Percentiles rank a stretch among this genome's conserved stretches.
These are phyloP conservation scores for Cirrhinus mrigala DNA, from an alignment of 2,797 vertebrate species.

Conservation along the genomic window DNA sequence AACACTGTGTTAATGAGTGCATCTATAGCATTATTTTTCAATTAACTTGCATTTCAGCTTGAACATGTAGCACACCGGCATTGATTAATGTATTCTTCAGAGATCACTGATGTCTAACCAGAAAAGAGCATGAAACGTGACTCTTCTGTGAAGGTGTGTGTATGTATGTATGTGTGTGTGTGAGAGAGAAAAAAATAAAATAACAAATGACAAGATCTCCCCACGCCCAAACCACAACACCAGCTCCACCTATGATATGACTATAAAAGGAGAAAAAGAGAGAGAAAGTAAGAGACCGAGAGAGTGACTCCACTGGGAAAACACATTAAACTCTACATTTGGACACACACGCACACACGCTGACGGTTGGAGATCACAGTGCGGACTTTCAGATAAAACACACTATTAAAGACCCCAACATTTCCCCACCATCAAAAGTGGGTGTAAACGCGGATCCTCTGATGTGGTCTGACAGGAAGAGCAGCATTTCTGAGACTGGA, in stretches of 20 bases:
- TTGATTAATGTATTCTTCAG: background rate
- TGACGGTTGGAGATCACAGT: background rate
- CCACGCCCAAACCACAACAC: conserved; percentile 47
- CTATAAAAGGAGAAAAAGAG: conserved; percentile 29
- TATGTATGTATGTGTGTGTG: background rate
- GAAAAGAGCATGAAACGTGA: conserved; percentile 1
- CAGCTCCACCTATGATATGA: conserved; percentile 35
- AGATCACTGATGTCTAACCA: background rate
- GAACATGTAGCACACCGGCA: too few species aligned
- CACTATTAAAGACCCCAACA: background rate
- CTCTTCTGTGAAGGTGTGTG: background rate
- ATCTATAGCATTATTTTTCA: background rate
- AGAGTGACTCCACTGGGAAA: background rate
- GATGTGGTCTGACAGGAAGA: conserved; percentile 36
- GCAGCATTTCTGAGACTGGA: conserved; percentile 21
- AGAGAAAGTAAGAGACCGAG: background rate
- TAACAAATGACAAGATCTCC: conserved; percentile 19
- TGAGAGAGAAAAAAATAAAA: background rate
- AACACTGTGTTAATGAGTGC: background rate
- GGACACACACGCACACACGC: background rate
- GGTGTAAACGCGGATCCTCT: conserved; percentile 13
- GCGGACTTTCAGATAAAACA: background rate
- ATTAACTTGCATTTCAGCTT: background rate
- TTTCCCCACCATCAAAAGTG: conserved; percentile 1
- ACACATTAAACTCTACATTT: conserved; percentile 12